Base-by-base conservation (phyloP, 2,888 invertebrate species). In the Hirtodrosophila histrioides region DNA sequence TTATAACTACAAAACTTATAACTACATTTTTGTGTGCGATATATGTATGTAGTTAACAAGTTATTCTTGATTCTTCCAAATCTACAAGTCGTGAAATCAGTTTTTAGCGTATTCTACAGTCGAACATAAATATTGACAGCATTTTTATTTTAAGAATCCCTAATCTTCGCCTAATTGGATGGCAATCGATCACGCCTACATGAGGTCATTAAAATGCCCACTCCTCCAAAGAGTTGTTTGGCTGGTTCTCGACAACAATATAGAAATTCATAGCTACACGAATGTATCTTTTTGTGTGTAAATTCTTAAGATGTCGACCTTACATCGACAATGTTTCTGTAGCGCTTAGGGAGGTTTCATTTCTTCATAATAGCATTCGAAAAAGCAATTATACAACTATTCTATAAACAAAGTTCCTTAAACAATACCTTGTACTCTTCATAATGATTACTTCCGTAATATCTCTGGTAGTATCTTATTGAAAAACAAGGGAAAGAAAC, bases 101-200 rank as follows among this genome's bases (percentile, higher is more conserved):
- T 7, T 31, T 31, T 8, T 4, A 9, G 7, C 9, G 3, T 7
- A 8, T 11, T 7, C 9, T 23, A 39, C 10, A 33, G 9, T 37
- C 12, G 3, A 11, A 12, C 6, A n/a, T 11, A 35, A 27, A 40
- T 12, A 23, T 24, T 35, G 27, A 51, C 46, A 48, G 4, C 40
- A 41, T 11, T 40, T 27, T 27, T 57, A 39, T 48, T 35, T 23
- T 23, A 35, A 12, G 41, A 37, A 39, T 44, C 9, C 7, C 17
- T 43, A 46, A 54, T 40, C 31, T 44, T 12, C 4, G 5, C 11
- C 54, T 62, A 61, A 61, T 56, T 56, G 56, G 61, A 56, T 62
- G 37, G 31, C 57, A 41, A 73, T 58, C 57, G 54, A 62, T 67
- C 57, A 67, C 74, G 68, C 68, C 74, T 50, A 57, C 61, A 43